These are phyloP conservation scores for Dasypus novemcinctus DNA, from an alignment of 2,113 vertebrate genomes.

Conservation along the genomic window DNA sequence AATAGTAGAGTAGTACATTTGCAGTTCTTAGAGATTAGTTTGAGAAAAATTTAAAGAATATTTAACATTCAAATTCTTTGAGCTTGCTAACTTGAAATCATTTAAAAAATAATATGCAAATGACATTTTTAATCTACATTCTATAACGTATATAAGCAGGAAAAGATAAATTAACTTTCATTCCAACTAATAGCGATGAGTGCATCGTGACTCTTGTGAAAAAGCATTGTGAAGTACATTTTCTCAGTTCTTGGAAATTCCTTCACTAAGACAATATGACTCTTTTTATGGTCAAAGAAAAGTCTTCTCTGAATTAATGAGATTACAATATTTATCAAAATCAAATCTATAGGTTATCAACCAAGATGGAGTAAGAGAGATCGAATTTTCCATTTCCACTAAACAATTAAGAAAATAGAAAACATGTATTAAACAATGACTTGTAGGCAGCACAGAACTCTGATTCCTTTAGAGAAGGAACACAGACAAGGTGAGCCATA, in stretches of 20 bases:
- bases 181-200: background rate
- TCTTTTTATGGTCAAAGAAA: background rate
- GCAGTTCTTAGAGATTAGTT: background rate
- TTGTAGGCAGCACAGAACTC: background rate
- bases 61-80: background rate
- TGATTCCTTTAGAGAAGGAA: background rate
- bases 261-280: background rate
- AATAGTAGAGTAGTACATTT: background rate
- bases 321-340: background rate
- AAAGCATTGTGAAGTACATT: background rate
- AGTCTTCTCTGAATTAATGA: background rate
- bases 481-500: background rate
- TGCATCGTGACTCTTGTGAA: background rate
- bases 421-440: background rate
- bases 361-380: background rate
- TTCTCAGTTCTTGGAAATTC: background rate
- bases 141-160: background rate
- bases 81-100: background rate
- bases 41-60: conserved; percentile 5
- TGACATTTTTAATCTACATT: background rate
- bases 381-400: background rate
- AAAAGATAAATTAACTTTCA: conserved; percentile 24
- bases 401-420: background rate
- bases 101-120: background rate
- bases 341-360: background rate